Percentiles rank a stretch among this genome's conserved stretches.
phyloP scores from a whole-genome alignment of 2,113 vertebrate species.

The Neotragus pygmaeus region DNA sequence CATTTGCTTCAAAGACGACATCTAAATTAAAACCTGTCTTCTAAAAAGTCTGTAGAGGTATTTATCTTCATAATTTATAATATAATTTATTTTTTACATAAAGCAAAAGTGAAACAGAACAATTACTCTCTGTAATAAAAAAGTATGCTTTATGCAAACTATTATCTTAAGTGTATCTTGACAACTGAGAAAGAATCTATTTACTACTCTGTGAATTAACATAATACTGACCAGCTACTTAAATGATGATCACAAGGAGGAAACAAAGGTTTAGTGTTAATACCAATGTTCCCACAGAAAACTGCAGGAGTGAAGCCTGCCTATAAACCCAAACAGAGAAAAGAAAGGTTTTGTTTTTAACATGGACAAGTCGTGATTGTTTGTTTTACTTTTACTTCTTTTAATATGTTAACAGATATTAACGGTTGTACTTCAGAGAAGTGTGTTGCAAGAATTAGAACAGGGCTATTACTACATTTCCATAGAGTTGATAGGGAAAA shows the following conservation, averaged over 20 bases:
- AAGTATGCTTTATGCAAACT: background rate
- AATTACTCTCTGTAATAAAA: background rate
- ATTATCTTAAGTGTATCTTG: slow-evolving; percentile 4
- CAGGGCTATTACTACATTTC: background rate
- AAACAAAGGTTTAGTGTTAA: background rate
- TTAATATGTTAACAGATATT: background rate
- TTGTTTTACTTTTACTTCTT: background rate
- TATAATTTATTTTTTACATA: slow-evolving; percentile 1
- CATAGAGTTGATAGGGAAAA: background rate
- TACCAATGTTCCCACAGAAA: background rate
- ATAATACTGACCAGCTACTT: background rate
- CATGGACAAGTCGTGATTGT: background rate
- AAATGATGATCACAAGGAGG: background rate
- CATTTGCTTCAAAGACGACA: background rate
- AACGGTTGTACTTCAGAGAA: background rate
- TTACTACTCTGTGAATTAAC: background rate
- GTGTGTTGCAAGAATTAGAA: background rate
- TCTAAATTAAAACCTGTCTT: background rate
- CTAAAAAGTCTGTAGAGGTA: background rate
- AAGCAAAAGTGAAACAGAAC: slow-evolving; percentile 1
- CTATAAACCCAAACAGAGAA: background rate
- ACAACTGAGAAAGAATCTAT: background rate
- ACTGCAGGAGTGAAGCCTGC: background rate
- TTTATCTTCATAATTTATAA: background rate
- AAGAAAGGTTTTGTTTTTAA: background rate